A percentile compares a stretch with the other conserved stretches of the same genome.
phyloP scores from a whole-genome alignment of 2,797 vertebrate species.

The Liparis tanakae region DNA sequence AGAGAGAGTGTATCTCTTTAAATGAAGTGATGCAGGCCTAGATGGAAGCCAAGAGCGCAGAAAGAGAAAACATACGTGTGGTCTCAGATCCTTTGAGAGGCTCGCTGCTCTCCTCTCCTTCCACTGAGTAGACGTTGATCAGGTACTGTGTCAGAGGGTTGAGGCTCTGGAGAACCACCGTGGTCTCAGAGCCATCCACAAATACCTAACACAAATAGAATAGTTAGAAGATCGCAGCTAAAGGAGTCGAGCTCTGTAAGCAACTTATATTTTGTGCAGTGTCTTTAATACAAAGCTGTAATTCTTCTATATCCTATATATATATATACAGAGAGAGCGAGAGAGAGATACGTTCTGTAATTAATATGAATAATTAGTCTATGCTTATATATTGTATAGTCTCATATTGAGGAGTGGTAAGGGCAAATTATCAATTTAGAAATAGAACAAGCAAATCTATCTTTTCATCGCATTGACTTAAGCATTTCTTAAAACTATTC shows the following conservation, averaged over 20 bases:
- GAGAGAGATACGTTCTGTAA: not conserved
- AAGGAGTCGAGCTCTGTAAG: not conserved
- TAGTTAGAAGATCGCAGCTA: not conserved
- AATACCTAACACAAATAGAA: conserved; percentile 82
- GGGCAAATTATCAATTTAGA: no score
- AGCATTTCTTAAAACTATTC: conserved; percentile 11
- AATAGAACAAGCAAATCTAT: not conserved
- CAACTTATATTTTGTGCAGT: not conserved
- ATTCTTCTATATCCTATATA: not conserved
- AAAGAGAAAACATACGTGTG: conserved; percentile 87
- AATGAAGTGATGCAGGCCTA: conserved; percentile 1
- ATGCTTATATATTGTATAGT: no score
- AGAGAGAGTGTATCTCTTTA: not conserved
- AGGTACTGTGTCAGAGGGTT: conserved; percentile 91
- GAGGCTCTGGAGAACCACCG: conserved; percentile 88
- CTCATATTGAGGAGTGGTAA: no score
- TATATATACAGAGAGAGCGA: no score
- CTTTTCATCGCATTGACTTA: not conserved
- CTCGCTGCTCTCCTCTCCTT: conserved; percentile 94
- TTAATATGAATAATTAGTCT: not conserved
- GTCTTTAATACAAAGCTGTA: not conserved
- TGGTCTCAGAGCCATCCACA: conserved; percentile 90
- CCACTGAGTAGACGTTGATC: conserved; percentile 91
- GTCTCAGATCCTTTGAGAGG: conserved; percentile 91
- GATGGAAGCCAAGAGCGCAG: conserved; percentile 2